Evolutionary conservation across 2,888 invertebrate species (phyloP), one percentile per base, ranked within the genome.

Genomic region (Tachina lurida): DNA sequence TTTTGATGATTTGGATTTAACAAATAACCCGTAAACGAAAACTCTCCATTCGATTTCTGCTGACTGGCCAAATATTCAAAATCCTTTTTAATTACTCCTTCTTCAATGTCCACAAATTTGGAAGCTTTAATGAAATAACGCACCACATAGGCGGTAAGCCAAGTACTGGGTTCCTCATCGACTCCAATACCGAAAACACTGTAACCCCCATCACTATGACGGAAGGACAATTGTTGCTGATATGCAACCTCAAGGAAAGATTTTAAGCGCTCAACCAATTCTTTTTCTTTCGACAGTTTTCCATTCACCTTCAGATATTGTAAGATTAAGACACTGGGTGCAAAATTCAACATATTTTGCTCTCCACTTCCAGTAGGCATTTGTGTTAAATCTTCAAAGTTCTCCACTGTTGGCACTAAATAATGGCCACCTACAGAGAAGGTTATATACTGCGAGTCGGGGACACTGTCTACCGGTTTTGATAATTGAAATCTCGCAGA

Each of bases 91-190:
- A 97, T 94, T 8, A 97, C 94, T 71, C 93, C 92, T 56, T 94
- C 93, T 85, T 97, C 97, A 95, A 95, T 93, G 3, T 65, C 17
- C 15, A 97, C 95, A 90, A 95, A 95, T 17, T 93, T 92, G 43
- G 93, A 93, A 0, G 97, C 97, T 92, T 96, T 95, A 76, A 94
- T 94, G 92, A 97, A 96, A 1, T 96, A 95, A 88, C 96, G 94
- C 1, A 95, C 94, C 0, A 97, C 97, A 91, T 97, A 97, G 0
- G 97, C 97, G 2, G 97, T 97, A 84, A 98, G 93, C 97, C 96
- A 96, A 1, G 94, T 95, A 45, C 97, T 97, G 0, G 96, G 95
- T 0, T 93, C 91, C 0, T 93, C 89, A 89, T 95, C 95, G 0
- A 94, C 3, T 0, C 94, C 92, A 10, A 43, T 45, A 0, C 96